Percentiles rank a stretch among this genome's conserved stretches.
phyloP scores from a whole-genome alignment of 2,113 vertebrate species.

The Tragulus kanchil region DNA sequence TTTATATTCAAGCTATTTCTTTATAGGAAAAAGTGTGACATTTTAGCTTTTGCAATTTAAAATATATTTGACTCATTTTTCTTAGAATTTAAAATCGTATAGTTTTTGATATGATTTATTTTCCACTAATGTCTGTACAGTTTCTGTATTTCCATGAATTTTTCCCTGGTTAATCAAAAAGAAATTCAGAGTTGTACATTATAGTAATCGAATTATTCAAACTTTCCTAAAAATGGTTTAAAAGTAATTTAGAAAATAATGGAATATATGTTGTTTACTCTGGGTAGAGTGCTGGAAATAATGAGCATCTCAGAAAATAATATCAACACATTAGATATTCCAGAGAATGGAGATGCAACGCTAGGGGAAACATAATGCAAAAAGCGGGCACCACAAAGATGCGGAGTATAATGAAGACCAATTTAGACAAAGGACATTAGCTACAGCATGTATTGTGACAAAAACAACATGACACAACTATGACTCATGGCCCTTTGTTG shows the following conservation, averaged over 20 bases:
- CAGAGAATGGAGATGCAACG: conserved; percentile 77
- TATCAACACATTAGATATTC: conserved; percentile 76
- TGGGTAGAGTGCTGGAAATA: conserved; percentile 82
- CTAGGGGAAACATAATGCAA: conserved; percentile 79
- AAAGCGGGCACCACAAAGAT: conserved; percentile 57
- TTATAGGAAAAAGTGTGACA: not conserved
- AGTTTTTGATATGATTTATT: conserved; percentile 46
- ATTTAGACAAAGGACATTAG: conserved; percentile 82
- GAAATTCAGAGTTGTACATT: conserved; percentile 51
- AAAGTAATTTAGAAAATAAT: conserved; percentile 79
- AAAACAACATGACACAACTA: not conserved
- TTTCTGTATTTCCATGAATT: conserved; percentile 23
- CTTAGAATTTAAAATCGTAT: conserved; percentile 44
- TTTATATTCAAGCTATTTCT: conserved; percentile 22
- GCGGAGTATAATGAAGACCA: conserved; percentile 61
- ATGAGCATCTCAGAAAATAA: conserved; percentile 82
- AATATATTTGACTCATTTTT: not conserved
- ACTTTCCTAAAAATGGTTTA: conserved; percentile 83
- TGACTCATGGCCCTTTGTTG: conserved; percentile 22
- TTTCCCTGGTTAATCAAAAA: not conserved
- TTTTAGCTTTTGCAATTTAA: not conserved
- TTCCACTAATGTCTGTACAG: not conserved
- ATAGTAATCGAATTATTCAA: conserved; percentile 63
- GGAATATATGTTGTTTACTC: conserved; percentile 79
- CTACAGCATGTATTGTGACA: not conserved